A percentile compares a stretch with the other conserved stretches of the same genome.
Conservation (phyloP, 2,888 invertebrate species). For the Mantis religiosa region DNA sequence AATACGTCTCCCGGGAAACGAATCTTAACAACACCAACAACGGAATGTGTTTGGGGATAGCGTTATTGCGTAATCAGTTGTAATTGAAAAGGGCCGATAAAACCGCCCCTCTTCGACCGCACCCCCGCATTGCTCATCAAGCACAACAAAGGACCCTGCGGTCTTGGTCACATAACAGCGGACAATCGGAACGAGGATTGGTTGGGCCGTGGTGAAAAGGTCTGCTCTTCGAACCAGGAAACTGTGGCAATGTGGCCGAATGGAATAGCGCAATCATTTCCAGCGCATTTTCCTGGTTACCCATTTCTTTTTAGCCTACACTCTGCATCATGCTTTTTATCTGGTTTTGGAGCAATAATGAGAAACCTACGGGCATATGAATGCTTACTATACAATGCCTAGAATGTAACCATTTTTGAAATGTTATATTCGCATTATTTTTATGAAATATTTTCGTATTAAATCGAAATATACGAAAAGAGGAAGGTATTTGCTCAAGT, state of each 20-base stretch:
- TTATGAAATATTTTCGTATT: too few relatives aligned
- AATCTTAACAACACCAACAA: background rate
- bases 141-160: background rate
- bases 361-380: too few relatives aligned
- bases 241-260: background rate
- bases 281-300: background rate
- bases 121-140: background rate
- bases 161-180: background rate
- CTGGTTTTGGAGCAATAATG: too few relatives aligned
- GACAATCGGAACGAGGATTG: background rate
- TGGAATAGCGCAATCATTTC: background rate
- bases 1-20: background rate
- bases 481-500: too few relatives aligned
- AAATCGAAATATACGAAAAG: too few relatives aligned
- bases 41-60: background rate
- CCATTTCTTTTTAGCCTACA: background rate
- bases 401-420: too few relatives aligned
- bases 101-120: background rate
- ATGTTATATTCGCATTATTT: too few relatives aligned
- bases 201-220: background rate
- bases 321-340: background rate
- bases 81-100: background rate
- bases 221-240: background rate
- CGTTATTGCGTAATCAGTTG: background rate
- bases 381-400: too few relatives aligned